These are phyloP conservation scores for Oryzias javanicus DNA, from an alignment of 2,113 vertebrate genomes.

Conservation along the genomic window DNA sequence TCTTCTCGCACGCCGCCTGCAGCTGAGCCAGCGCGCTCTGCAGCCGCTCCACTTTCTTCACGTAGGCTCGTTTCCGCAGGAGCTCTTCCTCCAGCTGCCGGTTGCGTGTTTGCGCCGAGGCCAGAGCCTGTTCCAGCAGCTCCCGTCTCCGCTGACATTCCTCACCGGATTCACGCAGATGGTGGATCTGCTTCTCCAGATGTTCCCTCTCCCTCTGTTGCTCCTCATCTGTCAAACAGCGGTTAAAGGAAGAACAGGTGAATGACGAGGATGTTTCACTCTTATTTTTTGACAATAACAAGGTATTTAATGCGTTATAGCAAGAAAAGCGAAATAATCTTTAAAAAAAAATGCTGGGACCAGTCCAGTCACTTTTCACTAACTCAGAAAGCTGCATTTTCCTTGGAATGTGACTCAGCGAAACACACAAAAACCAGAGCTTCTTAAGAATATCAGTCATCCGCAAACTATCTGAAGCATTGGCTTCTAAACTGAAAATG, in stretches of 20 bases:
- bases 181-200: slow-evolving; percentile 83
- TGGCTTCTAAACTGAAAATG: neutral
- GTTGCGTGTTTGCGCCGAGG: slow-evolving; percentile 82
- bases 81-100: slow-evolving; percentile 89
- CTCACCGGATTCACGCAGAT: slow-evolving; percentile 83
- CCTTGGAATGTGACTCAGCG: slow-evolving; percentile 30
- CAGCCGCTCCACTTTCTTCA: slow-evolving; percentile 93
- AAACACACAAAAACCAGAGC: slow-evolving; percentile 10
- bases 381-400: slow-evolving; percentile 2
- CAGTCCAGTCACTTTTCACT: slow-evolving; percentile 1
- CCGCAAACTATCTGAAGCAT: neutral
- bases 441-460: slow-evolving; percentile 10
- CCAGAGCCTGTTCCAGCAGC: slow-evolving; percentile 87
- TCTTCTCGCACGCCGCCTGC: slow-evolving; percentile 93
- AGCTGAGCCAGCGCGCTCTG: slow-evolving; percentile 93
- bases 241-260: neutral
- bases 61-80: slow-evolving; percentile 88
- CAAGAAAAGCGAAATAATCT: too few species aligned
- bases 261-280: too few species aligned
- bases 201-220: slow-evolving; percentile 88
- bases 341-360: neutral
- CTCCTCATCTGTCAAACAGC: slow-evolving; percentile 80
- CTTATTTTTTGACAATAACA: too few species aligned
- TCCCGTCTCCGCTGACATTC: slow-evolving; percentile 88
- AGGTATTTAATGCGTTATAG: too few species aligned